Evolutionary conservation across 2,888 invertebrate genomes (phyloP).

Genomic region (Charanyca ferruginea): DNA sequence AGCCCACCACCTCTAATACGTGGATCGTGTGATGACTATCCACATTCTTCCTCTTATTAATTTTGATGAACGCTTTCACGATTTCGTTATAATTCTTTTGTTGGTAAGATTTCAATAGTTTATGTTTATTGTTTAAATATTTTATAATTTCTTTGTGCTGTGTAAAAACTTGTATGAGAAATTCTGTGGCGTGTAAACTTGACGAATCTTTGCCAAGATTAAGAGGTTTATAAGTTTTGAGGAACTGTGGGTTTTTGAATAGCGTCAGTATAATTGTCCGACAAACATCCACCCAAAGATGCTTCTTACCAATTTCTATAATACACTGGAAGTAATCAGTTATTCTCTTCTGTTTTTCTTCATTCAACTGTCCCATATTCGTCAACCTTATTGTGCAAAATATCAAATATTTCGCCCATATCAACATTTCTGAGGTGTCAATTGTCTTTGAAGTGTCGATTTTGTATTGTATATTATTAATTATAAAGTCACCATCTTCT

Average conservation of each 20-base stretch:
- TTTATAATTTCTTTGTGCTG: constrained; percentile 76
- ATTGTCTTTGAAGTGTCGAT: constrained; percentile 68
- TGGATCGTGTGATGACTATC: constrained; percentile 80
- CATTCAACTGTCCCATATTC: constrained; percentile 75
- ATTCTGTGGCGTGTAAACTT: constrained; percentile 78
- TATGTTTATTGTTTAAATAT: constrained; percentile 78
- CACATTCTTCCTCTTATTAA: constrained; percentile 80
- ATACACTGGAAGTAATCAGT: constrained; percentile 77
- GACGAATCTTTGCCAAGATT: constrained; percentile 75
- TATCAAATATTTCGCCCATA: constrained; percentile 85
- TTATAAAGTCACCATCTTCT: constrained; percentile 71
- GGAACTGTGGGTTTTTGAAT: constrained; percentile 82
- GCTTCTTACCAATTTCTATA: constrained; percentile 76
- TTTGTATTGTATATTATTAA: constrained; percentile 73
- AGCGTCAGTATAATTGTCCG: constrained; percentile 77
- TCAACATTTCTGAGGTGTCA: constrained; percentile 81
- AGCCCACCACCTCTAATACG: constrained; percentile 84
- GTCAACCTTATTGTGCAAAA: constrained; percentile 82
- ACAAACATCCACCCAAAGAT: constrained; percentile 77
- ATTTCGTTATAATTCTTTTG: constrained; percentile 89
- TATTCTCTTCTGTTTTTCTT: constrained; percentile 75
- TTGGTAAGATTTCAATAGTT: constrained; percentile 87
- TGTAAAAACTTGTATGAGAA: constrained; percentile 78
- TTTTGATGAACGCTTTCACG: constrained; percentile 85
- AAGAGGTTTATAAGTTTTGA: constrained; percentile 83